phyloP scores from a whole-genome alignment of 2,113 vertebrate genomes.

The Machaerirhynchus nigripectus region DNA sequence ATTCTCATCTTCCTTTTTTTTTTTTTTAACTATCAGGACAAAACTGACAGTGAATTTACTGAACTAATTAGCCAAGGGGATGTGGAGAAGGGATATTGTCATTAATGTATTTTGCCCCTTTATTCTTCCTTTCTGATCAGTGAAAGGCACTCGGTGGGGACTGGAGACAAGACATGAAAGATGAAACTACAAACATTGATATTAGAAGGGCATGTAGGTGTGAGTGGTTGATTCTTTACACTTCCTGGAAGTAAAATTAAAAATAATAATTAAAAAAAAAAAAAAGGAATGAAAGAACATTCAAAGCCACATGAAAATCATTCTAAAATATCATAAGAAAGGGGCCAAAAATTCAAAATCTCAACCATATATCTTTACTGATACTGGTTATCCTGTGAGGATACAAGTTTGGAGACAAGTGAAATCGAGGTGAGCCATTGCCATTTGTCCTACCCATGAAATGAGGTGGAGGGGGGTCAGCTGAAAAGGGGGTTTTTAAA shows the following conservation, averaged over 20 bases:
- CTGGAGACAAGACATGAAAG: not conserved
- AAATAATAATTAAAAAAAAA: not conserved
- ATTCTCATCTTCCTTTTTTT: not conserved
- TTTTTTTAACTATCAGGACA: not conserved
- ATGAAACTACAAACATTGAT: not conserved
- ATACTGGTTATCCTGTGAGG: not conserved
- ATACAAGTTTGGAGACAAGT: not conserved
- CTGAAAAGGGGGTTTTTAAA: not conserved
- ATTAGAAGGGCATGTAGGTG: not conserved
- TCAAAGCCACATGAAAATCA: not conserved
- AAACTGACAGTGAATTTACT: not conserved
- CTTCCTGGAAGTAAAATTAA: not conserved
- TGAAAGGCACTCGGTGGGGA: not conserved
- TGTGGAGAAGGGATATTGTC: not conserved
- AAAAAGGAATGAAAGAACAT: rapidly evolving
- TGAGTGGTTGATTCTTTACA: not conserved
- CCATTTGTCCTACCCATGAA: not conserved
- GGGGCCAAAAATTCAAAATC: not conserved
- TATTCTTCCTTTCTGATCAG: not conserved
- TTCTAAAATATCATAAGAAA: not conserved
- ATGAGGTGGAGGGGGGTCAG: not conserved
- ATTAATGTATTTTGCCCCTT: not conserved
- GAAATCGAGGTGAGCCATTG: not conserved
- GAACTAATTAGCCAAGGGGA: not conserved
- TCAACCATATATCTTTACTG: not conserved